These are phyloP conservation scores for Gavia stellata DNA, from an alignment of 2,113 vertebrate genomes.

Conservation along the genomic window DNA sequence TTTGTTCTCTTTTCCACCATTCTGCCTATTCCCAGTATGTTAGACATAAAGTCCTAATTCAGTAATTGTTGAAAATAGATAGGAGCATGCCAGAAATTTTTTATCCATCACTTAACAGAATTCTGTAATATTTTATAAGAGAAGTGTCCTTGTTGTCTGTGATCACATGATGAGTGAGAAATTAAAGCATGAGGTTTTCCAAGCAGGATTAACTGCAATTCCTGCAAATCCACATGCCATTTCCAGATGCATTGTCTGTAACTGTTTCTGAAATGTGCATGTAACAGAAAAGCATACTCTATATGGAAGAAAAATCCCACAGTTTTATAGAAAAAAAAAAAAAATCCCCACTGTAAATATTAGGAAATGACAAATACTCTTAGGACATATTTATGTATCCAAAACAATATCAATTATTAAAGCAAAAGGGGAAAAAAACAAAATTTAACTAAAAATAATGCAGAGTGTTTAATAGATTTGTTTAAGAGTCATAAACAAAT, in stretches of 20 bases:
- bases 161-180: not conserved
- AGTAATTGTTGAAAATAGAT: not conserved
- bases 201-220: not conserved
- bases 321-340: conserved; percentile 13
- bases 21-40: not conserved
- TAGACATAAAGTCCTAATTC: not conserved
- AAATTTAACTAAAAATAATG: conserved; percentile 59
- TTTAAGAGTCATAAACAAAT: conserved; percentile 67
- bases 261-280: conserved; percentile 6
- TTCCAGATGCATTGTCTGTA: conserved; percentile 13
- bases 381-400: conserved; percentile 66
- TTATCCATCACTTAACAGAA: not conserved
- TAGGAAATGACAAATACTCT: conserved; percentile 65
- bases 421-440: not conserved
- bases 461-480: conserved; percentile 61
- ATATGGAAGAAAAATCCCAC: not conserved
- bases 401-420: conserved; percentile 70
- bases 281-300: not conserved
- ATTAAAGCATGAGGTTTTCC: conserved; percentile 9
- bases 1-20: not conserved
- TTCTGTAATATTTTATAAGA: not conserved
- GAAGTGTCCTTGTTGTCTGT: not conserved
- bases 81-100: not conserved
- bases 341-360: conserved; percentile 52
- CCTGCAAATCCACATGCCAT: not conserved